These are phyloP conservation scores for Stratiomys singularior DNA, from an alignment of 2,888 invertebrate species.

Conservation along the genomic window DNA sequence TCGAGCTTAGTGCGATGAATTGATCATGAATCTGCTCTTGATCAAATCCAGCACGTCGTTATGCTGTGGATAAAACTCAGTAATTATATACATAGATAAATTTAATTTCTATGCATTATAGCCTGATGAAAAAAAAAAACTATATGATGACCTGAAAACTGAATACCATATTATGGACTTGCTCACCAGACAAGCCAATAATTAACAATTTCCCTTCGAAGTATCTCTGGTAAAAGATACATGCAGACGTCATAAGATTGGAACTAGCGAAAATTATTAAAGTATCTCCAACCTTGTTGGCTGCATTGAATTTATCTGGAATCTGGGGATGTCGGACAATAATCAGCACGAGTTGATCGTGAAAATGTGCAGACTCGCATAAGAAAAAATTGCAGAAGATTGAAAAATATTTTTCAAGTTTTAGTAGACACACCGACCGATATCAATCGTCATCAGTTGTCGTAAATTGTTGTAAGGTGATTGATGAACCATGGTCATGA, in stretches of 20 bases:
- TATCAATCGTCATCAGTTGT: neutral
- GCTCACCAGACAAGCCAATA: neutral
- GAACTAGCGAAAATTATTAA: neutral
- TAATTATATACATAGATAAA: neutral
- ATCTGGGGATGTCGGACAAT: neutral
- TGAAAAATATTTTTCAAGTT: neutral
- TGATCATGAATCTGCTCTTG: no score
- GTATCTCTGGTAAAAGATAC: neutral
- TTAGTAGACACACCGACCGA: neutral
- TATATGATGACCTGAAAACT: neutral
- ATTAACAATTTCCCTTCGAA: conserved; percentile 6
- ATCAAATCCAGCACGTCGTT: neutral
- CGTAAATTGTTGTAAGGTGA: neutral
- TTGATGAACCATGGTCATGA: neutral
- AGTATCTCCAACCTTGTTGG: neutral
- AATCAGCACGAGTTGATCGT: neutral
- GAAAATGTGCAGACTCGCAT: neutral
- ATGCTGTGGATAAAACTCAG: no score
- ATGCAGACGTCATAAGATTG: neutral
- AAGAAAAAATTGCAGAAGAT: neutral
- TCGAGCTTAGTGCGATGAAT: no score
- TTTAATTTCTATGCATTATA: neutral
- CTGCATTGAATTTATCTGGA: neutral
- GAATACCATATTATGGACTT: no score
- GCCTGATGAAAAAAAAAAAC: neutral